These are phyloP conservation scores for Mycteria americana DNA, from an alignment of 2,797 vertebrate genomes.

Conservation along the genomic window DNA sequence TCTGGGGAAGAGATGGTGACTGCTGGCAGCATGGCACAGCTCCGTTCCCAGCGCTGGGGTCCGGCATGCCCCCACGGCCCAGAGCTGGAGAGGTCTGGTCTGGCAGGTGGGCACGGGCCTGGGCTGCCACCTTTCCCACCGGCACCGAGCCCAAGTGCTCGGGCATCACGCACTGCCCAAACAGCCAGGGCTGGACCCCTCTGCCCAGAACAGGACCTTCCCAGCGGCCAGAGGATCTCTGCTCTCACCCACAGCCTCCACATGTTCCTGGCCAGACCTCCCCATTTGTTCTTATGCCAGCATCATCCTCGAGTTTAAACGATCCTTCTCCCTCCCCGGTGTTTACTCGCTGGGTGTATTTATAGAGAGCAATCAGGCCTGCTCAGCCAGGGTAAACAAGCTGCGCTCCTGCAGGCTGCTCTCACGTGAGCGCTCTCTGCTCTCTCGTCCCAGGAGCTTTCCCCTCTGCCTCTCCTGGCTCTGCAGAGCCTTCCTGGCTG, in stretches of 20 bases:
- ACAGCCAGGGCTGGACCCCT: background rate
- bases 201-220: background rate
- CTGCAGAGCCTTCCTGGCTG: background rate
- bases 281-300: constrained; percentile 55
- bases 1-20: background rate
- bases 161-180: fast-evolving
- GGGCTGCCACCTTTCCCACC: background rate
- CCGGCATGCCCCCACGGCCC: fast-evolving
- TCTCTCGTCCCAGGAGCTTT: constrained; percentile 35
- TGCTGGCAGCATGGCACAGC: background rate
- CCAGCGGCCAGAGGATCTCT: background rate
- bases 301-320: constrained; percentile 49
- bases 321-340: constrained; percentile 46
- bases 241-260: background rate
- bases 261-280: constrained; percentile 14
- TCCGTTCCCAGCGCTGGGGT: background rate
- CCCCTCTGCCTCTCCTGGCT: background rate
- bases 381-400: constrained; percentile 69
- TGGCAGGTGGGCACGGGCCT: background rate
- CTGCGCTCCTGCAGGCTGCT: constrained; percentile 44
- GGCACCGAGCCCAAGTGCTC: fast-evolving
- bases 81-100: background rate
- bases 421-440: background rate
- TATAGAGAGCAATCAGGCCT: constrained; percentile 71
- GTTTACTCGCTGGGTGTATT: constrained; percentile 64